Evolutionary conservation across 2,113 vertebrate species (phyloP).

Genomic region (Phycodurus eques): DNA sequence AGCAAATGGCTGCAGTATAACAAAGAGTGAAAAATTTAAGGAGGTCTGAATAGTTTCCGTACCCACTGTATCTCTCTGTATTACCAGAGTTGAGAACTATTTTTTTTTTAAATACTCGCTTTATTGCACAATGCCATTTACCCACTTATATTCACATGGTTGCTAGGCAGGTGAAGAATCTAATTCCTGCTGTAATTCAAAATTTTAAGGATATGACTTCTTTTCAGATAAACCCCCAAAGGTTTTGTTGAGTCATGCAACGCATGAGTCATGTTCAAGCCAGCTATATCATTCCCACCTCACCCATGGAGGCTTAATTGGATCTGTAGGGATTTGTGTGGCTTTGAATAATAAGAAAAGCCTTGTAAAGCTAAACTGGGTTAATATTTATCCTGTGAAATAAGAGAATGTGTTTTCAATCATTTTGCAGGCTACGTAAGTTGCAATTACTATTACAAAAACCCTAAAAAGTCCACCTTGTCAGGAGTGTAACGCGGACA

Average conservation of each 20-base stretch:
- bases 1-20: too few relatives aligned
- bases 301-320: not conserved
- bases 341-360: slow-evolving; percentile 23
- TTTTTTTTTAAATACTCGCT: too few relatives aligned
- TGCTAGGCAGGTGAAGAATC: slow-evolving; percentile 22
- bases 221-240: slow-evolving; percentile 8
- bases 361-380: slow-evolving; percentile 9
- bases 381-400: slow-evolving; percentile 11
- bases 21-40: too few relatives aligned
- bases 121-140: too few relatives aligned
- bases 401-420: not conserved
- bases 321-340: not conserved
- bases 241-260: slow-evolving; percentile 10
- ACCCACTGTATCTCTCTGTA: too few relatives aligned
- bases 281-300: slow-evolving; percentile 13
- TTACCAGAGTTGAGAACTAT: too few relatives aligned
- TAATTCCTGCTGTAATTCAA: slow-evolving; percentile 21
- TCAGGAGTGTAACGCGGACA: too few relatives aligned
- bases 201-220: slow-evolving; percentile 24
- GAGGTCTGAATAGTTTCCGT: too few relatives aligned
- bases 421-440: too few relatives aligned
- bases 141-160: not conserved
- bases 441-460: too few relatives aligned
- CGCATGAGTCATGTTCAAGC: slow-evolving; percentile 6
- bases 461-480: too few relatives aligned